Evolutionary conservation across 2,797 vertebrate genomes (phyloP).

Genomic region (Helarctos malayanus): DNA sequence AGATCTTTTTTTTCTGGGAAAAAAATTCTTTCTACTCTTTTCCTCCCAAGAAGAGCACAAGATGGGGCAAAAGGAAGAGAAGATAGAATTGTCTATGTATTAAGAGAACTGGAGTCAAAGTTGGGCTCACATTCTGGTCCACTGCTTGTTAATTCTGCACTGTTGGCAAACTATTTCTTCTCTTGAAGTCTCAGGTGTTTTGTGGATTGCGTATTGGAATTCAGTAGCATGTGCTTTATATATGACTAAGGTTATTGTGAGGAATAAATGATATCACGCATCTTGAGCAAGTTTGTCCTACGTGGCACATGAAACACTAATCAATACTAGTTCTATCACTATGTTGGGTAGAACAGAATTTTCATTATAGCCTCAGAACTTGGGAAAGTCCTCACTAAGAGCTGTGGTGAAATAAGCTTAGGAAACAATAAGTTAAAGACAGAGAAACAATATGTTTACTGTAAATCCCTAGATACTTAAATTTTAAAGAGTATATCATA

Average conservation of each 20-base stretch:
- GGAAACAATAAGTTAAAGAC: neutral
- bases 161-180: neutral
- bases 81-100: neutral
- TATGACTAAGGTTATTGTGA: neutral
- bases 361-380: neutral
- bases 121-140: neutral
- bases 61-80: neutral
- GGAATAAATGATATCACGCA: conserved; percentile 25
- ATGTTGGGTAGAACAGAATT: neutral
- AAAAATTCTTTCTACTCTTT: neutral
- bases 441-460: neutral
- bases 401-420: conserved; percentile 51
- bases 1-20: neutral
- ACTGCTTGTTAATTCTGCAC: neutral
- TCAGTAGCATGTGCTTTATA: neutral
- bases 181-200: neutral
- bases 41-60: neutral
- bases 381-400: conserved; percentile 9
- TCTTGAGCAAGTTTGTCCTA: neutral
- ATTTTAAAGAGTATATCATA: conserved; percentile 30
- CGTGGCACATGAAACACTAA: neutral
- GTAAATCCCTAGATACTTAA: conserved; percentile 42
- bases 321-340: neutral
- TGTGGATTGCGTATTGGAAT: neutral
- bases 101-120: neutral